phyloP scores from a whole-genome alignment of 1,140 invertebrate genomes.

The Homarus americanus region DNA sequence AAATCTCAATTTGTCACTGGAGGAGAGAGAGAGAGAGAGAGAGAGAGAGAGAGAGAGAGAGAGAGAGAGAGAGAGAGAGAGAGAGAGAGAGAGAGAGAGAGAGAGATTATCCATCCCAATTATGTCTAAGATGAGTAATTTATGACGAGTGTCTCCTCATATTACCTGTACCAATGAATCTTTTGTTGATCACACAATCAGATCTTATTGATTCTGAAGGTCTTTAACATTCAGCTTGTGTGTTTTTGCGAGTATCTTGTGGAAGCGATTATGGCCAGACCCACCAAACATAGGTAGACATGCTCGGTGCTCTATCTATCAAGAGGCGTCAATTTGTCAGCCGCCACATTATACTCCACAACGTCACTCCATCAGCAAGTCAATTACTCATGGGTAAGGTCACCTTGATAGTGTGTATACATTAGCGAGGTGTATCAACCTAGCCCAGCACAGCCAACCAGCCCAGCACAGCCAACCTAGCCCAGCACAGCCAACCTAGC shows the following conservation, averaged over 20 bases:
- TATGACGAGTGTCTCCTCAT: background rate
- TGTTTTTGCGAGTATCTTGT: background rate
- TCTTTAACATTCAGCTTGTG: background rate
- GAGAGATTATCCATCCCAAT: background rate
- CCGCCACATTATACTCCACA: conserved; percentile 38
- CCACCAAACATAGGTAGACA: background rate
- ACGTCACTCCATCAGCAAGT: conserved; percentile 30
- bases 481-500: too few relatives aligned
- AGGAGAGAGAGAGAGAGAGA: background rate
- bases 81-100: background rate
- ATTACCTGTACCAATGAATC: background rate
- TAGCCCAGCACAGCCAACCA: too few relatives aligned
- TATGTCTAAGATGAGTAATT: background rate
- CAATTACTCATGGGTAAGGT: conserved; percentile 22
- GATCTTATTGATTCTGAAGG: background rate
- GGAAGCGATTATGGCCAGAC: background rate
- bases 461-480: too few relatives aligned
- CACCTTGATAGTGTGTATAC: conserved; percentile 22
- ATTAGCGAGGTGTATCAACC: too few relatives aligned
- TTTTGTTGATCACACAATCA: background rate
- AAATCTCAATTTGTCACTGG: too few relatives aligned
- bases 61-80: background rate
- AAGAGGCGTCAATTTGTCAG: conserved; percentile 31
- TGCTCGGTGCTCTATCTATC: background rate
- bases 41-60: background rate